phyloP scores from a whole-genome alignment of 2,888 invertebrate genomes.

The Chrysolina haemoptera region DNA sequence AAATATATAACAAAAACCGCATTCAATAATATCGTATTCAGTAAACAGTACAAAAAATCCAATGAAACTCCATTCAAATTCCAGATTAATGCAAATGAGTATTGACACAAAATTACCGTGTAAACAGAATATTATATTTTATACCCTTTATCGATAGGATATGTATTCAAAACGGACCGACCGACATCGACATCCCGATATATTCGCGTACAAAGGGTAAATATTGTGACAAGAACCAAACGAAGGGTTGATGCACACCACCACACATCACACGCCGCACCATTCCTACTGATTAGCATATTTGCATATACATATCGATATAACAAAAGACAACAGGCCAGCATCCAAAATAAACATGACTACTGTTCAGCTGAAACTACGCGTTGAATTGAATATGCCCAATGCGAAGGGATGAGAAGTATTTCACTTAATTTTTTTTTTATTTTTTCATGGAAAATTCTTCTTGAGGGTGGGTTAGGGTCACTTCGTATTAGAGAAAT shows the following conservation, averaged over 20 bases:
- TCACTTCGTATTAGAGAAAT: too few relatives aligned
- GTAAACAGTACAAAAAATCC: constrained; percentile 24
- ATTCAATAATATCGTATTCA: constrained; percentile 4
- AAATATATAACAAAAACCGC: constrained; percentile 1
- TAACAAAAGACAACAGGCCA: constrained; percentile 52
- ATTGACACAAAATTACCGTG: constrained; percentile 48
- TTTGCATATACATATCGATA: constrained; percentile 53
- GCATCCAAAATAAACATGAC: constrained; percentile 47
- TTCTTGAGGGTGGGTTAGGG: too few relatives aligned
- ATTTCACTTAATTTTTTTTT: not conserved
- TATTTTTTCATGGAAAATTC: too few relatives aligned
- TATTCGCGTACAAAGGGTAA: constrained; percentile 56
- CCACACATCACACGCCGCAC: constrained; percentile 33
- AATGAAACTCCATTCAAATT: constrained; percentile 37
- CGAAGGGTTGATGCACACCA: constrained; percentile 46
- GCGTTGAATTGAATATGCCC: not conserved
- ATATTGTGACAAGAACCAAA: constrained; percentile 60
- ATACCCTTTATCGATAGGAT: constrained; percentile 23
- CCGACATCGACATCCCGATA: constrained; percentile 27
- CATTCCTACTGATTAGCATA: constrained; percentile 49
- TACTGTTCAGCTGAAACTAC: constrained; percentile 16
- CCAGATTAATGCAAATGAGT: constrained; percentile 48
- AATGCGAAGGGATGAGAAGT: not conserved
- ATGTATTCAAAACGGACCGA: constrained; percentile 44
- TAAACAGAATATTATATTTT: constrained; percentile 47